Evolutionary conservation across 1,140 invertebrate genomes (phyloP), one percentile per base, ranked within the genome.

Genomic region (Drosophila busckii): DNA sequence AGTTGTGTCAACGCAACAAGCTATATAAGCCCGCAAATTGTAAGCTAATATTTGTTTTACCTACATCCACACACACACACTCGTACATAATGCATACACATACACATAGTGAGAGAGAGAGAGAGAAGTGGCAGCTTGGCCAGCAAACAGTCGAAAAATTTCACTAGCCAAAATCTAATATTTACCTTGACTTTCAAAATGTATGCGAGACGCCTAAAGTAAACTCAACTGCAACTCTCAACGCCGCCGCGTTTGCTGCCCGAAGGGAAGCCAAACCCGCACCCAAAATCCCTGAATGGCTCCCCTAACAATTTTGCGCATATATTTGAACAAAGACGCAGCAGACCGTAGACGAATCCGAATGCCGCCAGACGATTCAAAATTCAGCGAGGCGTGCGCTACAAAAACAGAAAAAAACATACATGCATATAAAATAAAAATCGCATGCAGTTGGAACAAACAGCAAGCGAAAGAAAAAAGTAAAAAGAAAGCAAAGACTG

Each of bases 21-120:
- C 69, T 69, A 60, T 82, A 54, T 73, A 80, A 80, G 75, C 69
- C 59, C 59, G 56, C 50, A 80, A 80, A 80, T 82, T 73, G 73
- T 80, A 82, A 80, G 75, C 73, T 69, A 80, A 80, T 80, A 80
- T 80, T 80, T 82, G 64, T 16, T 32, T 82, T 82, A 73, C 73
- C 64, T 82, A 80, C 59, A 73, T 82, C 54, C 31, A 70, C 53
- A 67, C 20, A 32, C 19, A 32, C 42, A 32, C 13, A 32, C 23
- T 46, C 28, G 10, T 17, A 48, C 34, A 49, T 34, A 17, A 32
- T 20, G 46, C 28, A 15, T 17, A 48, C 34, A 49, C 38, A 17
- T 34, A 23, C 38, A 58, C 25, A 41, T 35, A 56, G 6, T 3
- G 17, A 37, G 17, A 9, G 16, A 0, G 15, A 6, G 34, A 10